Evolutionary conservation across 2,113 vertebrate species (phyloP).

Genomic region (Pitta sordida): DNA sequence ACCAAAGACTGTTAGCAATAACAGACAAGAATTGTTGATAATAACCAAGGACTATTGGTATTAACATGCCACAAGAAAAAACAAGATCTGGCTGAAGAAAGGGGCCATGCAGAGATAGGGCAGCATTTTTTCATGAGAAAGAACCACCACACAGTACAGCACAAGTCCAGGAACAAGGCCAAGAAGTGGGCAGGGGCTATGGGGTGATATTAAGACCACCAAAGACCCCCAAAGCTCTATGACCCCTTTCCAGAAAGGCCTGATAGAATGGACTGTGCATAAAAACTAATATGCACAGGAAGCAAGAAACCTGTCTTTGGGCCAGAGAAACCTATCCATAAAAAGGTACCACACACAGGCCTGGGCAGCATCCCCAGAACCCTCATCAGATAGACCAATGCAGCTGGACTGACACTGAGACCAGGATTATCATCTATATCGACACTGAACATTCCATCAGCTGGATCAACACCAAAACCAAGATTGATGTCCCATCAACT

Average conservation of each 20-base stretch:
- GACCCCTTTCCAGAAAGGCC: not conserved
- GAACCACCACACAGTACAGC: not conserved
- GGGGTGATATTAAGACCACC: not conserved
- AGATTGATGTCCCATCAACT: not conserved
- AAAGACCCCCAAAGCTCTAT: not conserved
- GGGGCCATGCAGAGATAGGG: not conserved
- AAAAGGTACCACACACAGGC: not conserved
- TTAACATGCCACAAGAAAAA: not conserved
- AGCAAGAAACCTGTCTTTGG: not conserved
- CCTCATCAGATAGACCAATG: not conserved
- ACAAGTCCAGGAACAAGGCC: not conserved
- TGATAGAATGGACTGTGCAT: not conserved
- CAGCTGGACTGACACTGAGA: not conserved
- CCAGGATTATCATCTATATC: not conserved
- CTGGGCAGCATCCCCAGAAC: not conserved
- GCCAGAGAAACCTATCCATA: not conserved
- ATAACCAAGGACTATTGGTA: not conserved
- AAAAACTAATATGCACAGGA: not conserved
- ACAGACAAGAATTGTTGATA: not conserved
- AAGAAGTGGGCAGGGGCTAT: not conserved
- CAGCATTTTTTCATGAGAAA: not conserved
- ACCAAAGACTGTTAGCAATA: not conserved
- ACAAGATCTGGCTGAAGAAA: not conserved
- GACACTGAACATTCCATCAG: not conserved
- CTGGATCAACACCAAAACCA: not conserved